These are phyloP conservation scores for Kryphioiulus occultus DNA, from an alignment of 2,888 invertebrate genomes.

Conservation along the genomic window DNA sequence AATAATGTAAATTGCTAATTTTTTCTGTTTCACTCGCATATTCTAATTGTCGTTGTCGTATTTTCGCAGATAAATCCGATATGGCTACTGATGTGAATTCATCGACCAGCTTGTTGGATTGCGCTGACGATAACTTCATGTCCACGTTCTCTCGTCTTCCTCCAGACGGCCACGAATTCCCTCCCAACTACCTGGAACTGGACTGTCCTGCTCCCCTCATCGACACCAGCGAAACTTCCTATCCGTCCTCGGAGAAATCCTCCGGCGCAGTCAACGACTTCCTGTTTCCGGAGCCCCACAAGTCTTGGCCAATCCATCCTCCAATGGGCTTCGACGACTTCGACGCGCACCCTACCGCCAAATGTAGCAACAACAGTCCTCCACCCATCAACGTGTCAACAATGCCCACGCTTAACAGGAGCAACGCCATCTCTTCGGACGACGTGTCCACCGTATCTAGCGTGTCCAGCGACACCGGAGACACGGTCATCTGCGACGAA, in stretches of 20 bases:
- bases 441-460: conserved; percentile 56
- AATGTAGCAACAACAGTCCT: conserved; percentile 50
- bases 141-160: conserved; percentile 72
- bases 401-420: conserved; percentile 50
- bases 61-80: background rate
- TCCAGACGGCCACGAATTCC: conserved; percentile 84
- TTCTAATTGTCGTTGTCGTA: too few relatives aligned
- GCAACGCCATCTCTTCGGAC: conserved; percentile 53
- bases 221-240: conserved; percentile 57
- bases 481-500: conserved; percentile 60
- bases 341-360: background rate
- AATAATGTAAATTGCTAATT: too few relatives aligned
- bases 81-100: conserved; percentile 45
- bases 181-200: conserved; percentile 72
- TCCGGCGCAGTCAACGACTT: conserved; percentile 1
- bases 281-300: conserved; percentile 13
- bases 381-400: conserved; percentile 43
- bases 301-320: conserved; percentile 38
- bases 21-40: too few relatives aligned
- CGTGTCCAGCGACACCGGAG: conserved; percentile 56
- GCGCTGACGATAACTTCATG: conserved; percentile 33
- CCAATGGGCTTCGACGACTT: conserved; percentile 50
- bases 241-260: conserved; percentile 58
- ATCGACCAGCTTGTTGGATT: conserved; percentile 39
- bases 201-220: conserved; percentile 50